Evolutionary conservation across 2,113 vertebrate genomes (phyloP).

Genomic region (Cranoglanis bouderius): DNA sequence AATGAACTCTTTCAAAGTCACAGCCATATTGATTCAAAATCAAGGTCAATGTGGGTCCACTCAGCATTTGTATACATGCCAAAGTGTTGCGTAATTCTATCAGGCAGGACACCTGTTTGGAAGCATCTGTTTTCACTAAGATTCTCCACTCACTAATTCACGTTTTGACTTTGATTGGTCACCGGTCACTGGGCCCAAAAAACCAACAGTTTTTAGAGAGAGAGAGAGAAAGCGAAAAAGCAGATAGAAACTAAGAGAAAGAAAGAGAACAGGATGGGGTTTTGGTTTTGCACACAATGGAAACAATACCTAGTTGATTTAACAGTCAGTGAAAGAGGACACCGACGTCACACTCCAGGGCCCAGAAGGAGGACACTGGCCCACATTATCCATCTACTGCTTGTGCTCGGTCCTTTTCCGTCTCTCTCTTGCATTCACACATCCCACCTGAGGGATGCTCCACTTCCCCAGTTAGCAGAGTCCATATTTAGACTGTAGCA

Average conservation of each 20-base stretch:
- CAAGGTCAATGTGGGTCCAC: background rate
- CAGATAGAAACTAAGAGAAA: background rate
- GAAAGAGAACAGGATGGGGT: slow-evolving; percentile 16
- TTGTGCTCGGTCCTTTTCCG: background rate
- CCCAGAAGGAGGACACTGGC: slow-evolving; percentile 38
- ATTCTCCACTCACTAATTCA: background rate
- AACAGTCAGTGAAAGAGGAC: slow-evolving; percentile 42
- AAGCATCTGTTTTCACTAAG: background rate
- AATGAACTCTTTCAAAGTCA: background rate
- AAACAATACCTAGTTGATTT: slow-evolving; percentile 23
- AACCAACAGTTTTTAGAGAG: background rate
- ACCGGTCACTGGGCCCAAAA: background rate
- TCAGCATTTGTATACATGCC: background rate
- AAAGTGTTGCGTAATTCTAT: background rate
- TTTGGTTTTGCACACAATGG: slow-evolving; percentile 37
- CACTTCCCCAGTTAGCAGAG: slow-evolving; percentile 39
- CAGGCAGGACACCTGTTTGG: background rate
- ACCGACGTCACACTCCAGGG: slow-evolving; percentile 19
- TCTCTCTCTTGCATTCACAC: background rate
- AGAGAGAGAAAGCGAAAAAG: background rate
- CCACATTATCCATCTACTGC: slow-evolving; percentile 30
- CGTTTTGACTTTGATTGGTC: background rate
- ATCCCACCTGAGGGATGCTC: slow-evolving; percentile 42
- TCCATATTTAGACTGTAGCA: slow-evolving; percentile 31
- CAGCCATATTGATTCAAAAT: background rate